Percentiles rank a stretch among this genome's conserved stretches.
Evolutionary conservation across 2,797 vertebrate genomes (phyloP).

Genomic region (Cossypha caffra): DNA sequence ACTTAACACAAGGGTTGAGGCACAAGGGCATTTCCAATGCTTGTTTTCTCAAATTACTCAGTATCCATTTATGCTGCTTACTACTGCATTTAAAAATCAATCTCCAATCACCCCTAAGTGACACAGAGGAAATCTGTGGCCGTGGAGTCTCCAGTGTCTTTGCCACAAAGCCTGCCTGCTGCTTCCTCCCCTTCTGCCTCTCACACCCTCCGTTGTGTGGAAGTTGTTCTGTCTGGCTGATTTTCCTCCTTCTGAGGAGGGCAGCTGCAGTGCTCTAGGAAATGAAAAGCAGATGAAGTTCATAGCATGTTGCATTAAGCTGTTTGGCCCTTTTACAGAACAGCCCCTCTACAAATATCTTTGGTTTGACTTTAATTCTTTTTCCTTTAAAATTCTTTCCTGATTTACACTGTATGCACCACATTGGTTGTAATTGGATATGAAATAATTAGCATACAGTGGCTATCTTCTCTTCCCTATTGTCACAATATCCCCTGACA

Average conservation of each 20-base stretch:
- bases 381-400: neutral
- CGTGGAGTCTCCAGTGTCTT: neutral
- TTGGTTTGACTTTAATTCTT: neutral
- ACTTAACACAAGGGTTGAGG: neutral
- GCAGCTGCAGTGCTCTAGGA: fast-evolving
- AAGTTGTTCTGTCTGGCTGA: neutral
- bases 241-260: neutral
- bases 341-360: neutral
- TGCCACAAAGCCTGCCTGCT: neutral
- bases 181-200: neutral
- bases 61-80: neutral
- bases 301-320: neutral
- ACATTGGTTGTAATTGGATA: neutral
- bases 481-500: neutral
- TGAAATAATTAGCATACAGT: neutral
- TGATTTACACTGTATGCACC: neutral
- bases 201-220: neutral
- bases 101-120: neutral
- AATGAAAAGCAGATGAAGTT: neutral
- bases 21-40: neutral
- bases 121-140: constrained; percentile 12
- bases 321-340: neutral
- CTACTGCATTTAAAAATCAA: constrained; percentile 50
- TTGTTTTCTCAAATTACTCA: constrained; percentile 11
- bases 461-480: neutral